Percentiles rank a stretch among this genome's conserved stretches.
phyloP scores from a whole-genome alignment of 2,888 invertebrate genomes.

The Syrista parreyssii region DNA sequence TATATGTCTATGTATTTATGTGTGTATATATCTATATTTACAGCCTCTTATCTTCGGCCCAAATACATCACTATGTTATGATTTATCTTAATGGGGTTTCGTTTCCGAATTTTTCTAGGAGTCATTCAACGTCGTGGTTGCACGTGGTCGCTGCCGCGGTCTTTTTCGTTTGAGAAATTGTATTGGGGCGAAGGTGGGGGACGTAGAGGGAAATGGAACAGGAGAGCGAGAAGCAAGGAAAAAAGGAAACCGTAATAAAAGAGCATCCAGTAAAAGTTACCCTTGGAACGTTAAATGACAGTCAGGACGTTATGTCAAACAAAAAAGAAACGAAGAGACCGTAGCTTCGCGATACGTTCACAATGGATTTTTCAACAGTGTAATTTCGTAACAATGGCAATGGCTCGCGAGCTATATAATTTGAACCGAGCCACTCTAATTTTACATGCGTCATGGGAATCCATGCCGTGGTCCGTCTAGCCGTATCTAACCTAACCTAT shows the following conservation, averaged over 20 bases:
- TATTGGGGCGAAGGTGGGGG: background rate
- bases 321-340: conserved; percentile 8
- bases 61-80: background rate
- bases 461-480: background rate
- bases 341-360: conserved; percentile 32
- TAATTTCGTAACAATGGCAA: conserved; percentile 52
- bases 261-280: background rate
- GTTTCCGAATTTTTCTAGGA: background rate
- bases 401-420: conserved; percentile 15
- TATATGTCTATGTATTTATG: no score
- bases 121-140: background rate
- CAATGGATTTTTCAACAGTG: conserved; percentile 50
- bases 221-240: conserved; percentile 24
- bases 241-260: conserved; percentile 1
- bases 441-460: conserved; percentile 49
- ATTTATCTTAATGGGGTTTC: background rate
- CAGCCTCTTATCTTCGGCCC: background rate
- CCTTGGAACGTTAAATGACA: background rate
- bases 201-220: conserved; percentile 10
- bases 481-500: background rate
- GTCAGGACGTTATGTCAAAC: background rate
- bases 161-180: background rate
- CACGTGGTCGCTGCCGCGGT: background rate
- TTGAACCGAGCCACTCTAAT: conserved; percentile 36
- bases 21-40: background rate